Base-by-base conservation (phyloP, 1,140 invertebrate genomes). In the Sitobion miscanthi region DNA sequence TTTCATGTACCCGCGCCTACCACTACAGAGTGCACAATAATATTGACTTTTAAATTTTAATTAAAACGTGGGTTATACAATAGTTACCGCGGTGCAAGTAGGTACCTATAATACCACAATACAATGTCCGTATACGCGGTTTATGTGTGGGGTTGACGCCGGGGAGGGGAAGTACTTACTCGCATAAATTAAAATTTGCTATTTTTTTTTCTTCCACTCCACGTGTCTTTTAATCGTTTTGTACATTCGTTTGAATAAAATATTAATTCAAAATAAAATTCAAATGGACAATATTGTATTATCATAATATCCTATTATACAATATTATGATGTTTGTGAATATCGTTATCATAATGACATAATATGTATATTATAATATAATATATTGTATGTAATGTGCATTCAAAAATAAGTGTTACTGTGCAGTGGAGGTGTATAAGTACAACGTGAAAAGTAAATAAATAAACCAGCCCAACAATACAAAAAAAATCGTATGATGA, bases 181-280 rank as follows among this genome's bases (percentile, higher is more conserved):
- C 14, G 17, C 62, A 17, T n/a, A n/a, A 77, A 77, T n/a, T 77
- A 21, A n/a, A 77, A 77, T 77, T 77, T 77, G 14, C 62, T 30
- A 77, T 77, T 77, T n/a, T 17, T 77, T n/a, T n/a, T 77, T 69
- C 52, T 54, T 77, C 62, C 62, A 77, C 62, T 77, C n/a, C 5
- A n/a, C 62, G 62, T 77, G 62, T 77, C 62, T 77, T 30, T n/a
- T n/a, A n/a, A n/a, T n/a, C 30, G 62, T 77, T 77, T n/a, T 77
- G 62, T 69, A 69, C 62, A 14, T 6, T 77, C 62, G n/a, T 77
- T 77, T 77, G 62, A 77, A 77, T 77, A 77, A n/a, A 77, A 77
- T 77, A 77, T 77, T 77, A 77, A 77, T 77, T 77, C 62, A n/a
- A 35, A 77, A 35, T 77, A n/a, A 69, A 69, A n/a, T 69, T 69